Conservation (phyloP, 2,797 vertebrate genomes). For the Carapus acus region DNA sequence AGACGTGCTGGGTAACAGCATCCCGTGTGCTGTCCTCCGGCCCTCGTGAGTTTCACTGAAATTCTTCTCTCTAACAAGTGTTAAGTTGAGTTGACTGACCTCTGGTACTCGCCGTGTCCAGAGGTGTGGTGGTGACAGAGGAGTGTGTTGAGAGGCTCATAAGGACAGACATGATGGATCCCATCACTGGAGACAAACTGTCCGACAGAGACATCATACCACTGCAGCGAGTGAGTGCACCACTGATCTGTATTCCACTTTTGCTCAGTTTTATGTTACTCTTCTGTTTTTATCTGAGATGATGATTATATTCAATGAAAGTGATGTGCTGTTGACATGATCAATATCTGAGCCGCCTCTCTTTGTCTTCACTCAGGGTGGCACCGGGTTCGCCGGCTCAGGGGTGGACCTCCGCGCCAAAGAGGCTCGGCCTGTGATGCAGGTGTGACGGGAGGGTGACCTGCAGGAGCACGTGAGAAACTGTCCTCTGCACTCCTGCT, state of each 20-base stretch:
- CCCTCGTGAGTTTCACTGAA: conserved; percentile 75
- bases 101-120: conserved; percentile 1
- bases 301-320: too few relatives aligned
- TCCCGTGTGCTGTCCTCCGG: conserved; percentile 81
- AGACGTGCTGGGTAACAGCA: conserved; percentile 83
- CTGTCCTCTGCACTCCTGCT: background rate
- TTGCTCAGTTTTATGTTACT: too few relatives aligned
- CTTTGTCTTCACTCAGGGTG: conserved; percentile 68
- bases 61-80: background rate
- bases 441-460: conserved; percentile 66
- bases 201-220: conserved; percentile 80
- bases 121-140: conserved; percentile 82
- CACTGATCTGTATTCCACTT: background rate
- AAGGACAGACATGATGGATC: conserved; percentile 85
- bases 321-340: too few relatives aligned
- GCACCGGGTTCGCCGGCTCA: conserved; percentile 83
- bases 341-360: background rate
- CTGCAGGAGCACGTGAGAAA: background rate
- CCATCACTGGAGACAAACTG: conserved; percentile 75
- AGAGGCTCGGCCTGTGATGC: conserved; percentile 88
- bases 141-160: conserved; percentile 89
- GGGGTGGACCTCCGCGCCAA: conserved; percentile 82
- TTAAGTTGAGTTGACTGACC: background rate
- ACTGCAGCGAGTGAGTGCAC: conserved; percentile 77
- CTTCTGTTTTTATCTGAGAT: background rate